Evolutionary conservation across 2,113 vertebrate species (phyloP).

Genomic region (Cnemophilus loriae): DNA sequence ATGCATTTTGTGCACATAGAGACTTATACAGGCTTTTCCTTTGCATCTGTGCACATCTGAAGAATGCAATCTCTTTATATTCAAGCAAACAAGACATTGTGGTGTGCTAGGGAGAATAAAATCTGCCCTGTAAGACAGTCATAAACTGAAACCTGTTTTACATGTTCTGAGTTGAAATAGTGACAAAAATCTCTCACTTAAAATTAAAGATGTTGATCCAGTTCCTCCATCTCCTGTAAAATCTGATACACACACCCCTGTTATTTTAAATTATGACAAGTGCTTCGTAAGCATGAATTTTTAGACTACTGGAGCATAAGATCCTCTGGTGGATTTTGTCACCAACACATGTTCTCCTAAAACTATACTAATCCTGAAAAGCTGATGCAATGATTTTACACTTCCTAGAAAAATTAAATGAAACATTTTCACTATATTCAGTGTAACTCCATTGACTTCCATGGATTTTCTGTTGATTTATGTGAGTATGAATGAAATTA

Average conservation of each 20-base stretch:
- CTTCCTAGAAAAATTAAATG: background rate
- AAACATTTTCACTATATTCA: background rate
- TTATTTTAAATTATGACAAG: background rate
- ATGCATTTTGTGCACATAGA: background rate
- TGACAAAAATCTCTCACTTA: background rate
- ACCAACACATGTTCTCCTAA: background rate
- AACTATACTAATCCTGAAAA: background rate
- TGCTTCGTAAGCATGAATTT: background rate
- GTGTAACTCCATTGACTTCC: background rate
- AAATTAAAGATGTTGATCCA: background rate
- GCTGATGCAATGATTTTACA: background rate
- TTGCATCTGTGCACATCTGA: background rate
- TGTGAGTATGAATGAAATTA: background rate
- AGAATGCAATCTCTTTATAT: background rate
- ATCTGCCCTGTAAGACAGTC: background rate
- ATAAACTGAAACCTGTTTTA: background rate
- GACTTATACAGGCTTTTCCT: background rate
- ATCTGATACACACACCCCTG: accelerated
- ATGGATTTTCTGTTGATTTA: constrained; percentile 35
- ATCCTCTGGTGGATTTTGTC: background rate
- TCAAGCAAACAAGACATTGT: background rate
- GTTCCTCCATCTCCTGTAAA: background rate
- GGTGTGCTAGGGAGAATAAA: background rate
- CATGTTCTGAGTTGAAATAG: background rate
- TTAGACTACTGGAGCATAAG: background rate